Percentiles rank a stretch among this genome's conserved stretches.
Evolutionary conservation across 1,140 invertebrate genomes (phyloP).

Genomic region (Zaprionus ghesquierei): DNA sequence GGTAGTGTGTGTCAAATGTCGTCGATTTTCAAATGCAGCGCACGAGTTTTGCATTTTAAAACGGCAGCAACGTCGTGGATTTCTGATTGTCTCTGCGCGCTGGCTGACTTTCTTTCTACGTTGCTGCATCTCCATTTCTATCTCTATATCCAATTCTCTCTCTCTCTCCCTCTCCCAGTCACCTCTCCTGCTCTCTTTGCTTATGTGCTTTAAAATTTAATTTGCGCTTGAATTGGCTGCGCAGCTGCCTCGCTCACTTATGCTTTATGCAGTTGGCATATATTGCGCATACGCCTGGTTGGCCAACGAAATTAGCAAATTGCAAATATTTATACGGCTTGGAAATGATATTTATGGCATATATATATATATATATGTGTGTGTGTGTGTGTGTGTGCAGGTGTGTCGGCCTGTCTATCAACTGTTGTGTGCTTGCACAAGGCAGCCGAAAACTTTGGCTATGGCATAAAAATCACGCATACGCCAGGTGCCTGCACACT

Average conservation of each 20-base stretch:
- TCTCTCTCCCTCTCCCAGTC: not conserved
- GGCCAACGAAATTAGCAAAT: constrained; percentile 55
- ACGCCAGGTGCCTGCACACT: constrained; percentile 54
- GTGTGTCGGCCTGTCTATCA: not conserved
- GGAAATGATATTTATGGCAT: constrained; percentile 46
- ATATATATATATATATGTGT: not conserved
- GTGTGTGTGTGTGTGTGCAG: not conserved
- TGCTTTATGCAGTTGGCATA: constrained; percentile 16
- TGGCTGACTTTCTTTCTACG: constrained; percentile 7
- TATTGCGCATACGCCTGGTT: constrained; percentile 42
- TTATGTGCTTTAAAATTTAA: constrained; percentile 54
- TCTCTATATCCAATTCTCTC: not conserved
- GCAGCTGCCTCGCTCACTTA: not conserved
- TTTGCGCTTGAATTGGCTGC: constrained; percentile 20
- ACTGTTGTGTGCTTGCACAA: constrained; percentile 15
- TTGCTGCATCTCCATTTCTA: not conserved
- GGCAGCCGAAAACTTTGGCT: not conserved
- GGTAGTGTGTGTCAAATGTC: constrained; percentile 59
- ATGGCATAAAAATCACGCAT: constrained; percentile 44
- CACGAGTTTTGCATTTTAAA: constrained; percentile 51
- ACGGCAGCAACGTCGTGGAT: constrained; percentile 21
- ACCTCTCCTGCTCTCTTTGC: not conserved
- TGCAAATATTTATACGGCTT: constrained; percentile 62
- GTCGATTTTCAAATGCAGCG: constrained; percentile 56
- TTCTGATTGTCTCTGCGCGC: constrained; percentile 21